Percentiles rank a stretch among this genome's conserved stretches.
These are phyloP conservation scores for Helicorthomorpha holstii DNA, from an alignment of 1,140 invertebrate species.

Conservation along the genomic window DNA sequence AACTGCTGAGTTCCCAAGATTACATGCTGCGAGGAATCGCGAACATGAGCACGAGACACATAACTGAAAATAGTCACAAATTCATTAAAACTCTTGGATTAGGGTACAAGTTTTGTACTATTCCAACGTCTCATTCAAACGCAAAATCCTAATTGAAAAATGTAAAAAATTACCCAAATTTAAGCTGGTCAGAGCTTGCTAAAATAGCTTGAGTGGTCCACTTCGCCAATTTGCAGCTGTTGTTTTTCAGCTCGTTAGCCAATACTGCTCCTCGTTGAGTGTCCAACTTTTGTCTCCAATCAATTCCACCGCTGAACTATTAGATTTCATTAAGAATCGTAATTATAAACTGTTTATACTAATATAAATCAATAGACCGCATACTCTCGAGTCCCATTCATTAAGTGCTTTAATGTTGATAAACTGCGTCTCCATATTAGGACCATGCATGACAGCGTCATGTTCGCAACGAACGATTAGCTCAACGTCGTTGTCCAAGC, in stretches of 20 bases:
- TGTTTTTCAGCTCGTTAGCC: slow-evolving; percentile 95
- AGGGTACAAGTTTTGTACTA: no score
- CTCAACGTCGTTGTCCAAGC: slow-evolving; percentile 81
- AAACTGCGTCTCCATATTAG: slow-evolving; percentile 79
- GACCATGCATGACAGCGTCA: slow-evolving; percentile 81
- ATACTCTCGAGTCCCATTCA: slow-evolving; percentile 90
- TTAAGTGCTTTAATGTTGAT: slow-evolving; percentile 95
- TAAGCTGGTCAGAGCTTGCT: slow-evolving; percentile 92
- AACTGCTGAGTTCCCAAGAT: slow-evolving; percentile 97
- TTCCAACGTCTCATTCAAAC: no score
- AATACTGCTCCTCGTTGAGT: slow-evolving; percentile 93
- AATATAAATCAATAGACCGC: slow-evolving; percentile 8
- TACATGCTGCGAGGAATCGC: slow-evolving; percentile 90
- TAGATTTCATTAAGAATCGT: no score
- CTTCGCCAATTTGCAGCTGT: slow-evolving; percentile 96
- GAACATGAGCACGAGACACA: slow-evolving; percentile 79
- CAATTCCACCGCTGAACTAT: slow-evolving; percentile 75
- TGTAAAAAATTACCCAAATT: slow-evolving; percentile 66
- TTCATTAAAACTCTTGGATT: no score
- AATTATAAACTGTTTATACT: no score
- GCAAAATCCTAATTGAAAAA: no score
- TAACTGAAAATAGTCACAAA: slow-evolving; percentile 42
- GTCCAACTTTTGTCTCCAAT: slow-evolving; percentile 96
- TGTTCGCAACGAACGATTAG: slow-evolving; percentile 89
- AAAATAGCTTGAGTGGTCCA: slow-evolving; percentile 96